Evolutionary conservation across 2,888 invertebrate species (phyloP).

Genomic region (Acanthococcus lagerstroemiae): DNA sequence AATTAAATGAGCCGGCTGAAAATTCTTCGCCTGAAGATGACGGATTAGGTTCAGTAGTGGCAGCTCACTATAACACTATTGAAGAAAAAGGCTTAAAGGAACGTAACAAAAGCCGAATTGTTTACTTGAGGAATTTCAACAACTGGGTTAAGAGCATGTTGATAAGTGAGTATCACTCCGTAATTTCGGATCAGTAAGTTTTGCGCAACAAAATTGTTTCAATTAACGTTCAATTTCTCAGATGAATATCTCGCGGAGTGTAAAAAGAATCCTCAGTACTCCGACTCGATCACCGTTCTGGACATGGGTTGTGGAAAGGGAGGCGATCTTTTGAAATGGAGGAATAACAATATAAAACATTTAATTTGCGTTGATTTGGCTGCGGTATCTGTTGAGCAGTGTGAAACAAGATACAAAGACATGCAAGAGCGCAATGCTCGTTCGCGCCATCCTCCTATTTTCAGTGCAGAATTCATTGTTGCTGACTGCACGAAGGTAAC

Average conservation of each 20-base stretch:
- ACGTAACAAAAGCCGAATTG: slow-evolving; percentile 80
- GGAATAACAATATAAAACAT: slow-evolving; percentile 59
- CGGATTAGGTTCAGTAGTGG: slow-evolving; percentile 52
- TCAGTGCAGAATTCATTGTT: slow-evolving; percentile 78
- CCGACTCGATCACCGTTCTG: slow-evolving; percentile 53
- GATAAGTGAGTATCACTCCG: slow-evolving; percentile 67
- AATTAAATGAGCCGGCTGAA: too few relatives aligned
- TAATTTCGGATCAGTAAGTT: background rate
- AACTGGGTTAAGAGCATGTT: slow-evolving; percentile 98
- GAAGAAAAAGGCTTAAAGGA: slow-evolving; percentile 70
- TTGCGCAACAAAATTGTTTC: background rate
- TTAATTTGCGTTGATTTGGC: slow-evolving; percentile 91
- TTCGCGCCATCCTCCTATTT: slow-evolving; percentile 43
- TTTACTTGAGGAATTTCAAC: slow-evolving; percentile 91
- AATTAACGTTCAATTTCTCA: slow-evolving; percentile 17
- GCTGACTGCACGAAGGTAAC: slow-evolving; percentile 80
- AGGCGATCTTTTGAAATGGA: slow-evolving; percentile 96
- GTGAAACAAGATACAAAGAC: slow-evolving; percentile 70
- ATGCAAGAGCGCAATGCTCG: slow-evolving; percentile 41
- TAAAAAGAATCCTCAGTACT: slow-evolving; percentile 41
- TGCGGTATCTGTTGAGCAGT: slow-evolving; percentile 81
- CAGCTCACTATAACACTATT: slow-evolving; percentile 85
- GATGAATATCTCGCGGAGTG: slow-evolving; percentile 5
- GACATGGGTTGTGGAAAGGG: slow-evolving; percentile 99
- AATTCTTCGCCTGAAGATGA: too few relatives aligned